Evolutionary conservation across 2,888 invertebrate species (phyloP), one percentile per base, ranked within the genome.

Genomic region (Sinodicranocentrus sp.): DNA sequence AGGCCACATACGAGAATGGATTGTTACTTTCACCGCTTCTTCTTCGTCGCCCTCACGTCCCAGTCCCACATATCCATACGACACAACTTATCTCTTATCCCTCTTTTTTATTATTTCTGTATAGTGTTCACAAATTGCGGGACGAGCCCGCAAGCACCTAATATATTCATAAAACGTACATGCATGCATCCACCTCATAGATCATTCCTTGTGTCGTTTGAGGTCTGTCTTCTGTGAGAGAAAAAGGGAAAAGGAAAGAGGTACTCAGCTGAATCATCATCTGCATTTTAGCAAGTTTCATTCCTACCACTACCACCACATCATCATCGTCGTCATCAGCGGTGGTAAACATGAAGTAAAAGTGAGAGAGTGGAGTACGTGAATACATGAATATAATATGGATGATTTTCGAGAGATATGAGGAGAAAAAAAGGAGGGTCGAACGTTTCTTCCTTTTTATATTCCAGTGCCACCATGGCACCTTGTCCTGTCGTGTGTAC

Each of bases 151-250:
- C 39, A 39, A 39, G 13, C 6, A 8, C 13, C 39, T 39, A 5
- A 39, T 23, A 44, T 13, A 59, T 25, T 25, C 17, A 28, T 59
- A 33, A 54, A 73, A 61, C 57, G 15, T 71, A 39, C 54, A 61
- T 61, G 23, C 33, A 21, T 25, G 71, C 43, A 79, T 71, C 61
- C 72, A 79, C 72, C 72, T 43, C 79, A 71, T 79, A 71, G 44
- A 79, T 79, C 79, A 79, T 79, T 79, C 21, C 61, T 28, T 33
- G 54, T 72, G 79, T 65, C 72, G 54, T 72, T 72, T 71, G 72
- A 71, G 71, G 72, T 65, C 23, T 79, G 79, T 78, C 79, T 54
- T n/a, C n/a, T n/a, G 43, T 59, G 33, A 28, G 33, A 52, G 33
- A n/a, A 25, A 52, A 76, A 54, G 44, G 63, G 44, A 44, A 28